Percentiles rank a stretch among this genome's conserved stretches.
Conservation (phyloP, 2,888 invertebrate species). For the Caenorhabditis auriculariae region DNA sequence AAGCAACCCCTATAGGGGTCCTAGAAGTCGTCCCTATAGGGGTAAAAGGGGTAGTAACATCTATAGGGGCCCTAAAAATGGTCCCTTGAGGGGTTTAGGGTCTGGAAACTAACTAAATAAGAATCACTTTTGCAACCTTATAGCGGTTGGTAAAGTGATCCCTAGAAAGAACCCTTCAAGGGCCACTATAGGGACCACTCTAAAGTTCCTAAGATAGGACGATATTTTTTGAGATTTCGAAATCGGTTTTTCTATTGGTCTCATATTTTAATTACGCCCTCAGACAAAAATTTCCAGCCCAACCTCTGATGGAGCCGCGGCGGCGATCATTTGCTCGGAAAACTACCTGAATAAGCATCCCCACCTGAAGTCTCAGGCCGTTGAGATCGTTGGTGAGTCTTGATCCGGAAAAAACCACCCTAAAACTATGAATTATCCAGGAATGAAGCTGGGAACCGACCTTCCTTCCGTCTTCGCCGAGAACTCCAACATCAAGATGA, state of each 20-base stretch:
- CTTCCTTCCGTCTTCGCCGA: constrained; percentile 81
- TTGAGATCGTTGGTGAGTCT: constrained; percentile 80
- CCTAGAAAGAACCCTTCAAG: no score
- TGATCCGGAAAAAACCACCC: not conserved
- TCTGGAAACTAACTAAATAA: no score
- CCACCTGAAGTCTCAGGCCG: constrained; percentile 80
- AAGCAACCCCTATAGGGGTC: no score
- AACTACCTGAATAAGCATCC: constrained; percentile 78
- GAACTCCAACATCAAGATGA: constrained; percentile 74
- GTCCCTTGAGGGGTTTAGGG: no score
- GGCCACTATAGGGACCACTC: no score
- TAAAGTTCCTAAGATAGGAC: not conserved
- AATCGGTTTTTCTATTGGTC: constrained; percentile 6
- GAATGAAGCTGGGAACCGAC: constrained; percentile 95
- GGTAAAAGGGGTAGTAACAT: no score
- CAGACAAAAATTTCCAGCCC: constrained; percentile 69
- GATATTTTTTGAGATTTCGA: not conserved
- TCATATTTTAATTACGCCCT: not conserved
- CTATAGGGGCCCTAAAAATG: no score
- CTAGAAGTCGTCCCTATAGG: no score
- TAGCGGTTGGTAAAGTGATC: no score
- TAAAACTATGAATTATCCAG: constrained; percentile 12
- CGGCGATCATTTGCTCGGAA: constrained; percentile 86
- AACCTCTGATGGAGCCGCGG: constrained; percentile 96
- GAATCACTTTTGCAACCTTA: no score